Evolutionary conservation across 1,140 invertebrate genomes (phyloP).

Genomic region (Cryptotermes secundus): DNA sequence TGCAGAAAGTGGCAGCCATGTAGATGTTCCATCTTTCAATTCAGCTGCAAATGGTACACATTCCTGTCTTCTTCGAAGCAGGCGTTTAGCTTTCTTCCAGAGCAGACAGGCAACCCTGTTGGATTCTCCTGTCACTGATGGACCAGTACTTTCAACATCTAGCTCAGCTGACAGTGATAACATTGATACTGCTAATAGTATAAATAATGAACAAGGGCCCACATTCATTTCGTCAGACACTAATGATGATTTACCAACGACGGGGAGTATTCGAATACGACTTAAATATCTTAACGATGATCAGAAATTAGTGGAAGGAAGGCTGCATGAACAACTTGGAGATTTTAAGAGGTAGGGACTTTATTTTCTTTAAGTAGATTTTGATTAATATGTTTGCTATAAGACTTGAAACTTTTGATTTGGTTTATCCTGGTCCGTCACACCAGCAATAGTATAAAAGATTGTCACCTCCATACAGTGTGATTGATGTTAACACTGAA

Average conservation of each 20-base stretch:
- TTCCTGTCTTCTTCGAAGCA: slow-evolving; percentile 41
- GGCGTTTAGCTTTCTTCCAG: slow-evolving; percentile 44
- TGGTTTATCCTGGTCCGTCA: too few species aligned
- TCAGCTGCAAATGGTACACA: background rate
- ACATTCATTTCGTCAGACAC: background rate
- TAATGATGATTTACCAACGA: background rate
- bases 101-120: slow-evolving; percentile 34
- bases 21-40: background rate
- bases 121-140: background rate
- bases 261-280: slow-evolving; percentile 66
- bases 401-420: too few species aligned
- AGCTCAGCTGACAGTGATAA: background rate
- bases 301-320: slow-evolving; percentile 74
- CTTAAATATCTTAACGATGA: slow-evolving; percentile 88
- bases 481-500: too few species aligned
- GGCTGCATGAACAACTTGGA: slow-evolving; percentile 70
- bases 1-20: background rate
- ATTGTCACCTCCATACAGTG: too few species aligned
- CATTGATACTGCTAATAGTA: background rate
- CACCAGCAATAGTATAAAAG: too few species aligned
- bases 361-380: too few species aligned
- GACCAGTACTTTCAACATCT: background rate
- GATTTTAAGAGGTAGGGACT: slow-evolving; percentile 87
- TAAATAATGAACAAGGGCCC: background rate
- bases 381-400: too few species aligned